Evolutionary conservation across 2,113 vertebrate species (phyloP).

Genomic region (Orthonyx spaldingii): DNA sequence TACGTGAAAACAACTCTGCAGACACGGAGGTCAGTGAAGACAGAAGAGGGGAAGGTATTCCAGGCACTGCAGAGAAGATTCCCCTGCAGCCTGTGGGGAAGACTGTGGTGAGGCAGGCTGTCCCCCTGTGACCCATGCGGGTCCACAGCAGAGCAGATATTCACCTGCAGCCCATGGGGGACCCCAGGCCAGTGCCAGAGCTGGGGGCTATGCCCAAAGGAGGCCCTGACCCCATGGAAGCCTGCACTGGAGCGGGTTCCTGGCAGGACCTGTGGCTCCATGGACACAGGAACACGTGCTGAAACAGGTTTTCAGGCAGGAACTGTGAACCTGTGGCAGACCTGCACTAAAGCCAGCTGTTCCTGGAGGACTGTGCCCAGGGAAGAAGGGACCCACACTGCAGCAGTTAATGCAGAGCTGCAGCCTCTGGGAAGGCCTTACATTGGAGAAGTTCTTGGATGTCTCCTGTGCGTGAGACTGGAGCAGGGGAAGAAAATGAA

Average conservation of each 20-base stretch:
- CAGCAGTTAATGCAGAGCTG: background rate
- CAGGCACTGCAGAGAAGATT: background rate
- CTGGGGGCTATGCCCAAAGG: background rate
- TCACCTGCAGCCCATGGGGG: background rate
- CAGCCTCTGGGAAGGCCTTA: background rate
- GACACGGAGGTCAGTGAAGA: background rate
- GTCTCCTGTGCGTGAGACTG: background rate
- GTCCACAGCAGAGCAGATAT: background rate
- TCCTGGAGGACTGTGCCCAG: background rate
- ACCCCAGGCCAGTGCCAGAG: background rate
- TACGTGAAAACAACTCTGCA: background rate
- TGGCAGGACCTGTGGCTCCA: background rate
- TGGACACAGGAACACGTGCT: fast-evolving
- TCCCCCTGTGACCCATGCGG: background rate
- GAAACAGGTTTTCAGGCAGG: background rate
- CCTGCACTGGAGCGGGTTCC: background rate
- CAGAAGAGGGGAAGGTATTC: background rate
- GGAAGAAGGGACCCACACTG: background rate
- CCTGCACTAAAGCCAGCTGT: background rate
- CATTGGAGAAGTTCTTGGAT: background rate
- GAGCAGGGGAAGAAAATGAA: background rate
- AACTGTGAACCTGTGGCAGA: background rate
- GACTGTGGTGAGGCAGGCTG: background rate
- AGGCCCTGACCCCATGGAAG: fast-evolving
- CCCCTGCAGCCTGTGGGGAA: background rate